phyloP scores from a whole-genome alignment of 2,797 vertebrate species.

The Microctenopoma steveboyesi region DNA sequence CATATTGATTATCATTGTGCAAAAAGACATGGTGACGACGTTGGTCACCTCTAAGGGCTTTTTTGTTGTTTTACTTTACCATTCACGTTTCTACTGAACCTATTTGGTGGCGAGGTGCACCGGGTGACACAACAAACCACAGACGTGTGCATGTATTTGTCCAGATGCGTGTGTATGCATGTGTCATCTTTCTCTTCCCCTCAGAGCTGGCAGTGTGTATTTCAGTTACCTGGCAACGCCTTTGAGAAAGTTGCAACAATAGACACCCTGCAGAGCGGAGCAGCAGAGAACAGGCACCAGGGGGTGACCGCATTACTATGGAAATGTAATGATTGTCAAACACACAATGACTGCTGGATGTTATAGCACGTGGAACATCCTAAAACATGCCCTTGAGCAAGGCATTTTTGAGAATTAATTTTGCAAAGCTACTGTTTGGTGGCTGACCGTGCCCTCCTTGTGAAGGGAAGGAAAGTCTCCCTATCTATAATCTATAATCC shows the following conservation, averaged over 20 bases:
- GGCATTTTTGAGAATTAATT: background rate
- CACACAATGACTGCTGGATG: background rate
- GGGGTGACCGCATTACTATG: conserved; percentile 1
- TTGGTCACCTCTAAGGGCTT: conserved; percentile 1
- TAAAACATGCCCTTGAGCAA: background rate
- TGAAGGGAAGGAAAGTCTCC: background rate
- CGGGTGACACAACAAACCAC: conserved; percentile 51
- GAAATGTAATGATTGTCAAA: background rate
- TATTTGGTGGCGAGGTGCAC: conserved; percentile 62
- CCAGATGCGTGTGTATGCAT: conserved; percentile 22
- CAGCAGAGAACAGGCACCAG: conserved; percentile 8
- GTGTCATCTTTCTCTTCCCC: conserved; percentile 24
- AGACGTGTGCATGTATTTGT: conserved; percentile 20
- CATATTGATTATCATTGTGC: conserved; percentile 43
- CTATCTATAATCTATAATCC: no score
- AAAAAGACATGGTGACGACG: conserved; percentile 19
- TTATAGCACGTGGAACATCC: background rate
- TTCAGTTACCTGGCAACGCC: conserved; percentile 77
- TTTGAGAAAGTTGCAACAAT: conserved; percentile 66
- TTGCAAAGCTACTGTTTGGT: background rate
- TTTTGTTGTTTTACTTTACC: background rate
- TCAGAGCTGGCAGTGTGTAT: conserved; percentile 54
- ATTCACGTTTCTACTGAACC: conserved; percentile 33
- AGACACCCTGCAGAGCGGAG: conserved; percentile 26
- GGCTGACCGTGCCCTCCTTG: background rate